Percentiles rank a stretch among this genome's conserved stretches.
These are phyloP conservation scores for Pammene fasciana DNA, from an alignment of 2,888 invertebrate species.

Conservation along the genomic window DNA sequence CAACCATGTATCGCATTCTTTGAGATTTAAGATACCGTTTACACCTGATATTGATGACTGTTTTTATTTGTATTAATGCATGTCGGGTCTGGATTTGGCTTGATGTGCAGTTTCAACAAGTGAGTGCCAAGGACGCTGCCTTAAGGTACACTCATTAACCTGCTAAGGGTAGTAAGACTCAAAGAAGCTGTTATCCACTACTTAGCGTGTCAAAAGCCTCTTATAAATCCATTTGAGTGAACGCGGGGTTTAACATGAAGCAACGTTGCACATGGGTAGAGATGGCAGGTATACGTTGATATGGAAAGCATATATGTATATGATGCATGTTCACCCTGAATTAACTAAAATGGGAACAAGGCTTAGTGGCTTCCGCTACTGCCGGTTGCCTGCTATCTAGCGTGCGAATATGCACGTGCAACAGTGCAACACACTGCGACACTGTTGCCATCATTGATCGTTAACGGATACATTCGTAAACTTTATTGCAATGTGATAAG, in stretches of 20 bases:
- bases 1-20: too few relatives aligned
- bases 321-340: conserved; percentile 13
- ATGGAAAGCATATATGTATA: not conserved
- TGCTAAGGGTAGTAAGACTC: not conserved
- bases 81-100: not conserved
- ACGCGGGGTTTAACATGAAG: not conserved
- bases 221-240: not conserved
- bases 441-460: not conserved
- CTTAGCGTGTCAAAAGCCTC: not conserved
- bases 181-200: not conserved
- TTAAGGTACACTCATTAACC: not conserved
- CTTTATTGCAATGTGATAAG: too few relatives aligned
- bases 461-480: too few relatives aligned
- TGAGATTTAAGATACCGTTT: too few relatives aligned
- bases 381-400: not conserved
- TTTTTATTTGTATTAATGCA: too few relatives aligned
- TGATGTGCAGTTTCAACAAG: not conserved
- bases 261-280: not conserved
- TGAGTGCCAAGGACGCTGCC: not conserved
- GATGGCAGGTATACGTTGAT: not conserved
- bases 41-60: too few relatives aligned
- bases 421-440: not conserved
- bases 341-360: conserved; percentile 12
- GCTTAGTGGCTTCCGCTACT: conserved; percentile 6
- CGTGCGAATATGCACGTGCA: conserved; percentile 4